Evolutionary conservation across 2,113 vertebrate genomes (phyloP).

Genomic region (Xenopus tropicalis): UCB_Xtro_10.0 CM004447.2:142686501-142687000

Average conservation of each 20-base stretch:
- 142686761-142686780: constrained; percentile 43
- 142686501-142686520: too few species aligned
- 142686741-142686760: constrained; percentile 45
- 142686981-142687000: too few species aligned
- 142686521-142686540: background rate
- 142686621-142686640: constrained; percentile 30
- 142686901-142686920: too few species aligned
- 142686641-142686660: background rate
- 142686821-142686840: constrained; percentile 24
- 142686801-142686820: constrained; percentile 48
- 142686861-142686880: background rate
- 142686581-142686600: background rate
- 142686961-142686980: too few species aligned
- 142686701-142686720: constrained; percentile 41
- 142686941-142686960: too few species aligned
- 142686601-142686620: background rate
- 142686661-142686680: constrained; percentile 38
- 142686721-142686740: constrained; percentile 49
- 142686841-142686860: background rate
- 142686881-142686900: background rate
- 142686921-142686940: too few species aligned
- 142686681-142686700: constrained; percentile 34
- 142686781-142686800: constrained; percentile 46
- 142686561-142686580: background rate
- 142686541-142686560: constrained; percentile 10